Percentiles rank a stretch among this genome's conserved stretches.
These are phyloP conservation scores for Ochotona princeps DNA, from an alignment of 2,113 vertebrate genomes.

Conservation along the genomic window DNA sequence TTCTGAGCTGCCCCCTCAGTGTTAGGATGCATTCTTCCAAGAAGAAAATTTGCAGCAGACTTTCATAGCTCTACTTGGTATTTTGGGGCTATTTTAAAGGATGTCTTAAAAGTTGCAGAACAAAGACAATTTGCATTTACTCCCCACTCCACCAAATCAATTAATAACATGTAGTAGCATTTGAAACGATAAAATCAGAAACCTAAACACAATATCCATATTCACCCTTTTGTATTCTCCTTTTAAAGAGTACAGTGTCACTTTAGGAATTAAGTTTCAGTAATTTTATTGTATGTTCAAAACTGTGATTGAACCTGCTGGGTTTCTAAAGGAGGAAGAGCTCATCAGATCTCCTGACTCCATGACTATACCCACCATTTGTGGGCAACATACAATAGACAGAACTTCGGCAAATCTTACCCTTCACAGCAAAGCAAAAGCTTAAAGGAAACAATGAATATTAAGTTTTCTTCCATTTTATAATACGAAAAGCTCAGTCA, in stretches of 20 bases:
- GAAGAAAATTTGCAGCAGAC: background rate
- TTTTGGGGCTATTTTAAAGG: background rate
- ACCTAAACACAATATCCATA: slow-evolving; percentile 17
- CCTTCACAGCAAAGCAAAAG: slow-evolving; percentile 30
- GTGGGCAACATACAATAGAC: background rate
- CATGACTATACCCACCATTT: background rate
- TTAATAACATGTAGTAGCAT: background rate
- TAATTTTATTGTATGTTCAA: slow-evolving; percentile 26
- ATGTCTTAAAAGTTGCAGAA: background rate
- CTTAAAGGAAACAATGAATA: slow-evolving; percentile 15
- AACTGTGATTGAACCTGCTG: background rate
- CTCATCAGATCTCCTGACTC: background rate
- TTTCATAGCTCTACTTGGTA: background rate
- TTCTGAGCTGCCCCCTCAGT: background rate
- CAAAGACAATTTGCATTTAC: slow-evolving; percentile 14
- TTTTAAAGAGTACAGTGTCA: background rate
- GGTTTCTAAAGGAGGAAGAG: background rate
- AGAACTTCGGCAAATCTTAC: slow-evolving; percentile 1
- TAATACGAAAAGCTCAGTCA: slow-evolving; percentile 31
- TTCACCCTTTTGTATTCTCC: background rate
- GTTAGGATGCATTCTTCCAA: background rate
- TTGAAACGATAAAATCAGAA: background rate
- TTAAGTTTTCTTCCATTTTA: background rate
- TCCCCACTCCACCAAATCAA: background rate
- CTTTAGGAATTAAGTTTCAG: background rate